Evolutionary conservation across 2,113 vertebrate species (phyloP), one percentile per base, ranked within the genome.

Genomic region (Zapornia atra): DNA sequence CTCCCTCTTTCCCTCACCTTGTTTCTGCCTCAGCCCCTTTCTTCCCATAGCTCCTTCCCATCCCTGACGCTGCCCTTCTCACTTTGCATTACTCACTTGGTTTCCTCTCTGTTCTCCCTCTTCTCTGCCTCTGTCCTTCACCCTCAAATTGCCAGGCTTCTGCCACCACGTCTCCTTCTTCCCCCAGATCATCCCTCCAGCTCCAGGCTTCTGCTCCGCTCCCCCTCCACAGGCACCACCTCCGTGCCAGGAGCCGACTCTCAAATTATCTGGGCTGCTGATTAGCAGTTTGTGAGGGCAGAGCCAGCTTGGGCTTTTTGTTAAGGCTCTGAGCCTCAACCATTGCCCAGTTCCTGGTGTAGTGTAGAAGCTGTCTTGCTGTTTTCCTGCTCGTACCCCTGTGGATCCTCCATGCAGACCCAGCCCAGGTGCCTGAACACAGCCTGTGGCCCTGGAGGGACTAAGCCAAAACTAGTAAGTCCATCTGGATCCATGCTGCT

Each of bases 251-350:
- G 82, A 69, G 64, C 40, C 0, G 5, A 72, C 68, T 87, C 83
- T 84, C 79, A 70, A 38, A 64, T 97, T 92, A 88, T 94, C 86
- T 88, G 83, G 7, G 42, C 63, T 94, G 79, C 91, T 82, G 91
- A 93, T 97, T 81, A 95, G 76, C 91, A 88, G 64, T 92, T 90
- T 77, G 92, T 0, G 3, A 51, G 38, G 88, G 83, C 83, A 95
- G 91, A 93, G 80, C 83, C 92, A 86, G 16, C 75, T 46, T 46
- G 64, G 64, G 68, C 70, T 82, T 89, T 71, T 70, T 2, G 29
- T 93, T 92, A 87, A 91, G 73, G 73, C 85, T 90, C 76, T 31
- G 31, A 53, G 64, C 15, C 40, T 65, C 72, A 31, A 73, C 68
- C 24, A 5, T 13, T 81, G 57, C 42, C 8, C 4, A 0, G 69